A percentile compares a stretch with the other conserved stretches of the same genome.
phyloP scores from a whole-genome alignment of 2,888 invertebrate genomes.

The Oscheius myriophilus region DNA sequence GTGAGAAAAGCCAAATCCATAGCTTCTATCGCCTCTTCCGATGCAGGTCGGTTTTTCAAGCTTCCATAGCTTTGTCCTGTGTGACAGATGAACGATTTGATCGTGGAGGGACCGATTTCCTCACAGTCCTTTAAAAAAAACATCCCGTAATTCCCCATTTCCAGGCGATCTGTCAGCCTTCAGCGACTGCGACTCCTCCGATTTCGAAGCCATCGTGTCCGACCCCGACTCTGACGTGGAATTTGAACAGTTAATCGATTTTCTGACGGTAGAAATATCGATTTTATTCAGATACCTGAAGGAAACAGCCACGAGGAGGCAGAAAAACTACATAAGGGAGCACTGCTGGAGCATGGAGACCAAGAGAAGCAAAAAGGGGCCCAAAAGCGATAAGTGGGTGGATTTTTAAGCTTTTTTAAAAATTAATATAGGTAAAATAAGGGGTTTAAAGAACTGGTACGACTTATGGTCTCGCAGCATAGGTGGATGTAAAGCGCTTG shows the following conservation, averaged over 20 bases:
- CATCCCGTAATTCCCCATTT: too few relatives aligned
- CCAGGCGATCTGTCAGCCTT: conserved; percentile 16
- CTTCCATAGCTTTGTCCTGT: too few relatives aligned
- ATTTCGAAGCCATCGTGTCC: conserved; percentile 25
- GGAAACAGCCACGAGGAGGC: not conserved
- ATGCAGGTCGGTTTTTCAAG: conserved; percentile 9
- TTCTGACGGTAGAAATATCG: not conserved
- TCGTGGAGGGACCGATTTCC: too few relatives aligned
- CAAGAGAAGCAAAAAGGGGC: conserved; percentile 10
- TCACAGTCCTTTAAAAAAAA: too few relatives aligned
- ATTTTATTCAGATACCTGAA: conserved; percentile 17
- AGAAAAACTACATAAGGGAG: conserved; percentile 9
- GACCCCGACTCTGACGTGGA: conserved; percentile 33
- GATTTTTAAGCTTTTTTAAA: too few relatives aligned
- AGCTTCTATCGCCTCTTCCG: conserved; percentile 24
- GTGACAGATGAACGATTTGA: too few relatives aligned
- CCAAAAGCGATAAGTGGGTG: not conserved
- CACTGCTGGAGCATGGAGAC: not conserved
- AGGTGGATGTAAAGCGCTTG: too few relatives aligned
- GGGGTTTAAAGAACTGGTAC: too few relatives aligned
- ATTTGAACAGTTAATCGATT: conserved; percentile 32
- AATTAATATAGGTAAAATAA: too few relatives aligned
- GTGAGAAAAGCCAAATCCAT: conserved; percentile 23
- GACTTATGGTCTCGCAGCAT: too few relatives aligned
- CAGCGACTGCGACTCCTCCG: conserved; percentile 14